Base-by-base conservation (phyloP, 2,888 invertebrate species). In the Itoplectis maculator region DNA sequence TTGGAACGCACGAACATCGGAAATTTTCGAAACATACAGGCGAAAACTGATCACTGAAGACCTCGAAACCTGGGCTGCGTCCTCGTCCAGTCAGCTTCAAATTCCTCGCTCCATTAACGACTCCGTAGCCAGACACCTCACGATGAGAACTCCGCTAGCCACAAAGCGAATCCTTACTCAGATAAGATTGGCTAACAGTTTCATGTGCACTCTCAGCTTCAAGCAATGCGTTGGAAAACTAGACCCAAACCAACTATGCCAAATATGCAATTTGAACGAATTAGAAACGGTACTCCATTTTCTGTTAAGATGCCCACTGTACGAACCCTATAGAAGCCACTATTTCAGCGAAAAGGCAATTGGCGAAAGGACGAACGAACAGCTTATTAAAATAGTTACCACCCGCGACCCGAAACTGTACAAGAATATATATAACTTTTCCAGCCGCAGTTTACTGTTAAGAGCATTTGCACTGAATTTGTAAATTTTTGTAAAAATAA, bases 241-340 rank as follows among this genome's bases (percentile, higher is more conserved):
- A 1, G 59, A 59, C 35, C 70, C 70, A 29, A 40, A 45, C 20
- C 70, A 72, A 72, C 45, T 72, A 2, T 72, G 70, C 11, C 59
- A 59, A 29, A 59, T 35, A 3, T 72, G 70, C 15, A 59, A 72
- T n/a, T n/a, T 59, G 0, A 1, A 2, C n/a, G 59, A 59, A 72
- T 20, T 42, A n/a, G 70, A 72, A 45, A 59, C 72, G 0, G 20
- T 72, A 35, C 15, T 20, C 5, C 72, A 72, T 18, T 59, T 72
- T 15, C 11, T 59, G 23, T 15, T 70, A 6, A n/a, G 15, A 42
- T 70, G 59, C 23, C 70, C 70, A 9, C 1, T 70, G 1, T 70
- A 70, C 15, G 59, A 45, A 47, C 72, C 72, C n/a, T 56, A 70
- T 20, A 56, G 56, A 56, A 42, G 4, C 2, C n/a, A 70, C 8